Base-by-base conservation (phyloP, 1,140 invertebrate species). In the Harpegnathos saltator region DNA sequence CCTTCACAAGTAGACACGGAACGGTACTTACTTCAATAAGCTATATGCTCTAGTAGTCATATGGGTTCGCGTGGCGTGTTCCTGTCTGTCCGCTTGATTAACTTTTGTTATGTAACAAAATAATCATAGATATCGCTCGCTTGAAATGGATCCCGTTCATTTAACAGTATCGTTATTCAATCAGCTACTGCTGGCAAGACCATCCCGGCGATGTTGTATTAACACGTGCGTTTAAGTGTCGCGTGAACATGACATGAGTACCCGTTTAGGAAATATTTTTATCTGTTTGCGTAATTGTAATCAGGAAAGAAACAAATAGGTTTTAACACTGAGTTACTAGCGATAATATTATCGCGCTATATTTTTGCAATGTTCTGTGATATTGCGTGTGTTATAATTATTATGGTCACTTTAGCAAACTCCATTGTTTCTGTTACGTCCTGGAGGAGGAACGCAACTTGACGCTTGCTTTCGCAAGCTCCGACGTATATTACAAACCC, bases 31-130 rank as follows among this genome's bases (percentile, higher is more conserved):
- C 52, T 48, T 26, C 48, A 26, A n/a, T 61, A 44, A 65, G 19
- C 50, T 69, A 86, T 77, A 92, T 85, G 91, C 88, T 92, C 90
- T 78, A 85, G 59, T 88, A 88, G 81, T 80, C 72, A 90, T 86
- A 72, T 91, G 73, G 90, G 90, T 78, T 72, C 72, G 63, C 73
- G n/a, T n/a, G 69, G 63, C 33, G 48, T 80, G 61, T 68, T 61
- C 33, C 24, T 22, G 74, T 44, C 38, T 44, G 65, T 83, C 59
- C 80, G 81, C 84, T 82, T 85, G 87, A 91, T 91, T 91, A 91
- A 92, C 82, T 44, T 86, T 75, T 44, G 61, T 92, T 91, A 92
- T 89, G 85, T 91, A 92, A 92, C 88, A 68, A 80, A 74, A 84
- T 84, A 86, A 89, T 88, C 66, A 54, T 44, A 17, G 5, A 15